These are phyloP conservation scores for Hydrozoanthus gracilis DNA, from an alignment of 92 coral and sea anemone species.

Conservation along the genomic window DNA sequence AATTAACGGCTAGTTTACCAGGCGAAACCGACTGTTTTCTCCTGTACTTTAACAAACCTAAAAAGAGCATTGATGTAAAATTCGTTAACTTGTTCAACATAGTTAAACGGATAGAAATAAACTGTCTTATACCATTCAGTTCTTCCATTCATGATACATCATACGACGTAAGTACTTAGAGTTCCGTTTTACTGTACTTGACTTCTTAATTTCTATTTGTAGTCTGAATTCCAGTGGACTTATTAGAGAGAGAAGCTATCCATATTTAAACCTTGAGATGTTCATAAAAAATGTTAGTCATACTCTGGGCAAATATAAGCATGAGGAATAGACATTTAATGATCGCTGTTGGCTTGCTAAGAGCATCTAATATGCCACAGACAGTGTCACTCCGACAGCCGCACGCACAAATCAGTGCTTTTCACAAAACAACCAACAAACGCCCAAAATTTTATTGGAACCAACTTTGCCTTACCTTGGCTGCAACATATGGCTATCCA, in stretches of 20 bases:
- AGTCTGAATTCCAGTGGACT: conserved; percentile 22
- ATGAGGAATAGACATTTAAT: conserved; percentile 13
- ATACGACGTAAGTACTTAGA: too few relatives aligned
- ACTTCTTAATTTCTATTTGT: conserved; percentile 12
- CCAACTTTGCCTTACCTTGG: conserved; percentile 34
- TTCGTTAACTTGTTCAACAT: background rate
- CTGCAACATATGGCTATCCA: conserved; percentile 45
- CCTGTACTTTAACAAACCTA: background rate
- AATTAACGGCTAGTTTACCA: conserved; percentile 31
- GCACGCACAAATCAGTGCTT: conserved; percentile 29
- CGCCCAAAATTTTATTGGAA: background rate
- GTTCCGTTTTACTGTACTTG: conserved; percentile 3
- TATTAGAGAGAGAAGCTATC: background rate
- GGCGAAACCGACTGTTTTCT: background rate
- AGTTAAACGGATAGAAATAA: background rate
- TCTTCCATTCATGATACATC: too few relatives aligned
- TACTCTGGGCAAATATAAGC: conserved; percentile 20
- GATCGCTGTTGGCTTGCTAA: background rate
- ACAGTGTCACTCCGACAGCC: background rate
- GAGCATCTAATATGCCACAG: background rate
- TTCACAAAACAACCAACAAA: background rate
- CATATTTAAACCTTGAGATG: background rate
- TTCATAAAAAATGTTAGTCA: conserved; percentile 30
- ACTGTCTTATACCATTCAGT: too few relatives aligned
- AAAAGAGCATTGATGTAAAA: background rate